Evolutionary conservation across 1,140 invertebrate species (phyloP), one percentile per base, ranked within the genome.

Genomic region (Papilio xuthus): DNA sequence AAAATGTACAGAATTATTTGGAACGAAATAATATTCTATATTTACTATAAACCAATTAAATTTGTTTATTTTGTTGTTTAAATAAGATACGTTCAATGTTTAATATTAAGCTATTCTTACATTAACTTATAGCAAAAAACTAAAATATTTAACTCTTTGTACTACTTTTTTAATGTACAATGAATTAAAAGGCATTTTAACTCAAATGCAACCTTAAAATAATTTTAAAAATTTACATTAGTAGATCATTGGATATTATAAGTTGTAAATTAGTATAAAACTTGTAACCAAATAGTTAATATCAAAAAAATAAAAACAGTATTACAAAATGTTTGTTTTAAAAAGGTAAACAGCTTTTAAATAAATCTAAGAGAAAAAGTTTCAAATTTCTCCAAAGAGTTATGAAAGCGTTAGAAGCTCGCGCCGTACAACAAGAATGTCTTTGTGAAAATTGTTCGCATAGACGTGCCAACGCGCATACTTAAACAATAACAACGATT

Each of bases 371-470:
- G 26, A 79, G 42, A 85, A 84, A 80, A 84, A 86, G 86, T 81
- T 84, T 86, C 20, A 77, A 84, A 81, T 80, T 78, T 85, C 87
- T 84, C 86, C 84, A 88, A 90, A 85, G 90, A 90, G 88, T 92
- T 92, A 90, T 86, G 88, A 92, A 91, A 91, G 91, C 90, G 84
- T 85, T 78, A 80, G 83, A 80, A 78, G 77, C 26, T 13, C 72
- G 77, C 77, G 69, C 80, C 79, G 79, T 80, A 80, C 41, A 77
- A 63, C 67, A 67, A 83, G 91, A 92, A 93, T 93, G 84, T 91
- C 91, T 93, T 93, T 93, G 89, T 84, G 82, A 85, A 91, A 89
- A 91, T 92, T 87, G 88, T 88, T 89, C 67, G 80, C 86, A 89
- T 90, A 86, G 85, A 70, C 82, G 77, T 60, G 79, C 84, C 82